phyloP scores from a whole-genome alignment of 1,140 invertebrate species.

The Nasonia longicornis region DNA sequence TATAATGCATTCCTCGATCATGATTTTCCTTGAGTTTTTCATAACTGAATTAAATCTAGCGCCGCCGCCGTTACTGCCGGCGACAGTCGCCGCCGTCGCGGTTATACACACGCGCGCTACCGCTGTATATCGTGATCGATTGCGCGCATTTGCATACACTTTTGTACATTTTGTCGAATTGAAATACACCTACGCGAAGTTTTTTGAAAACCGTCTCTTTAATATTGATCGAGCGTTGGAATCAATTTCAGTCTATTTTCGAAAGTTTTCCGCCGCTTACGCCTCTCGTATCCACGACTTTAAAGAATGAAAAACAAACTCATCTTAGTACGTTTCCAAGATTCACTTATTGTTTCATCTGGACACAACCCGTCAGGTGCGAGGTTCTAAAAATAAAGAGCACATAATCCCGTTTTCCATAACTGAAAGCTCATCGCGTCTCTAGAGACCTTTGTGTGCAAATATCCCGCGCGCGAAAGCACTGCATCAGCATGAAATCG shows the following conservation, averaged over 20 bases:
- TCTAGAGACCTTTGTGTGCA: neutral
- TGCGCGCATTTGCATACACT: neutral
- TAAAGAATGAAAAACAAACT: neutral
- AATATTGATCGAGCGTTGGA: neutral
- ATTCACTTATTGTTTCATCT: neutral
- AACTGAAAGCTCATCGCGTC: neutral
- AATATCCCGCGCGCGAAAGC: neutral
- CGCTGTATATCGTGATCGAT: neutral
- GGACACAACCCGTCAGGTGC: neutral
- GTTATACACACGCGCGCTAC: too few relatives aligned
- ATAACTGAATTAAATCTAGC: neutral
- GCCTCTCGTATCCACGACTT: too few relatives aligned
- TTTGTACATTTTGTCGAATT: neutral
- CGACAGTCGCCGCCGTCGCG: neutral
- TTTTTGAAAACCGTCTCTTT: too few relatives aligned
- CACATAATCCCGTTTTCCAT: neutral
- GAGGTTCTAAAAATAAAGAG: neutral
- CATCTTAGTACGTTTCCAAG: neutral
- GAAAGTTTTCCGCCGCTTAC: too few relatives aligned
- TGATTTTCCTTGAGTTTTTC: conserved; percentile 19
- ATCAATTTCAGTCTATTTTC: too few relatives aligned
- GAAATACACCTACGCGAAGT: too few relatives aligned
- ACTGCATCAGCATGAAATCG: conserved; percentile 6
- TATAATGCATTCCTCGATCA: neutral
- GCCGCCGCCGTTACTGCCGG: neutral